Base-by-base conservation (phyloP, 2,113 vertebrate species). In the Noturus placidus region DNA sequence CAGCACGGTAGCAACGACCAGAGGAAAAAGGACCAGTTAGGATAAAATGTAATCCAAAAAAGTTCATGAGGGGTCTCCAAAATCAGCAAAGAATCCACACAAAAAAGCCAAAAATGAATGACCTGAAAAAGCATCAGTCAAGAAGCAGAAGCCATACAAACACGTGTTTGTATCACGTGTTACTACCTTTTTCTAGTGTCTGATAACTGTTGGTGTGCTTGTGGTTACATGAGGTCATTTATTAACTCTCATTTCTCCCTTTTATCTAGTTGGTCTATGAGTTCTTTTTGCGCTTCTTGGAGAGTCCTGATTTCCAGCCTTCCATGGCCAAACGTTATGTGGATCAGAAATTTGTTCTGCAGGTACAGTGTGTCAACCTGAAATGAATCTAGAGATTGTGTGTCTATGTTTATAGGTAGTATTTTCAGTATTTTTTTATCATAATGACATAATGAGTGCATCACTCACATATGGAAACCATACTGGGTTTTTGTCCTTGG, bases 221-320 rank as follows among this genome's bases (percentile, higher is more conserved):
- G 35, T 76, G 74, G 46, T 59, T 78, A 19, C 14, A 72, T 84
- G 2, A 42, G 0, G 0, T 70, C 27, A 30, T 89, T 89, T n/a
- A 0, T 52, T 15, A 82, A 54, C 82, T 67, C 9, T 52, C 63
- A 46, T 78, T 15, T 88, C 38, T 90, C 69, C 69, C n/a, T 74
- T 46, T 25, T 84, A 10, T 85, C 25, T 84, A 98, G 97, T 93
- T 98, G 93, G 97, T 98, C 8, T 98, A 98, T 80, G 97, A 98
- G 92, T 98, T 98, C 92, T 98, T 98, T 92, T 96, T 98, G 89
- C 96, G 97, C 87, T 98, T 98, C 93, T 94, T 98, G 92, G 97
- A 98, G 94, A 97, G 97, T 90, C 97, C 96, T 3, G 97, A 98
- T 92, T 98, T 98, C 94, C 97, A 98, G 91, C 97, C 97, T 57